These are phyloP conservation scores for Lasioglossum malachurum DNA, from an alignment of 2,888 invertebrate genomes.

Conservation along the genomic window DNA sequence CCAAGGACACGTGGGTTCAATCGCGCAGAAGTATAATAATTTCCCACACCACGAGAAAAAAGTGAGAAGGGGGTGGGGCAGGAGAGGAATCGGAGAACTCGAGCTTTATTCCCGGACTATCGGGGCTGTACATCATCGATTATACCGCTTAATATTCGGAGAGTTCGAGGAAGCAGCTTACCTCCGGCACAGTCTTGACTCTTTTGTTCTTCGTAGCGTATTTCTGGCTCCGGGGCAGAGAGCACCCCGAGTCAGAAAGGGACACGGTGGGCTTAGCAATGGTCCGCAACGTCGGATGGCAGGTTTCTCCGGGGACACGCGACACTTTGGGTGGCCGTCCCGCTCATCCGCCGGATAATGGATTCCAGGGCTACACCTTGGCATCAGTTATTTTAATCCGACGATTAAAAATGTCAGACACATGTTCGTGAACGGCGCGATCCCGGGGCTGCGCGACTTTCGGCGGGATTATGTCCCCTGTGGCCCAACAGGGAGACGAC, in stretches of 20 bases:
- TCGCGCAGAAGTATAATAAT: conserved; percentile 4
- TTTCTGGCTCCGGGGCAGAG: neutral
- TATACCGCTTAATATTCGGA: conserved; percentile 56
- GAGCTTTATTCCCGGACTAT: conserved; percentile 18
- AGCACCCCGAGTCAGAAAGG: conserved; percentile 50
- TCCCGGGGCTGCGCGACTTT: conserved; percentile 71
- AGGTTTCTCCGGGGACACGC: conserved; percentile 72
- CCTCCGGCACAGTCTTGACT: conserved; percentile 17
- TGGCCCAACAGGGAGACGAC: conserved; percentile 50
- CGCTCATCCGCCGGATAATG: conserved; percentile 78
- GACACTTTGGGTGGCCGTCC: conserved; percentile 81
- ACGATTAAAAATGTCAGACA: conserved; percentile 84
- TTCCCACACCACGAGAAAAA: neutral
- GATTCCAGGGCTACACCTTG: conserved; percentile 78
- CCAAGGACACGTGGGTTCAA: neutral
- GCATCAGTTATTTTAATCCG: conserved; percentile 84
- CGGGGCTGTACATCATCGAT: conserved; percentile 49
- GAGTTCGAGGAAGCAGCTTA: conserved; percentile 52
- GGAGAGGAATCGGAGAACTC: neutral
- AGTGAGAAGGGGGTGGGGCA: neutral
- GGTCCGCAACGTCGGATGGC: conserved; percentile 59
- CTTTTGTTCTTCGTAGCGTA: conserved; percentile 50
- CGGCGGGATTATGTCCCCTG: conserved; percentile 75
- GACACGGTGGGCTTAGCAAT: conserved; percentile 57
- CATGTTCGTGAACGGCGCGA: conserved; percentile 78